Conservation (phyloP, 2,888 invertebrate species). For the Perizoma flavofasciatum region DNA sequence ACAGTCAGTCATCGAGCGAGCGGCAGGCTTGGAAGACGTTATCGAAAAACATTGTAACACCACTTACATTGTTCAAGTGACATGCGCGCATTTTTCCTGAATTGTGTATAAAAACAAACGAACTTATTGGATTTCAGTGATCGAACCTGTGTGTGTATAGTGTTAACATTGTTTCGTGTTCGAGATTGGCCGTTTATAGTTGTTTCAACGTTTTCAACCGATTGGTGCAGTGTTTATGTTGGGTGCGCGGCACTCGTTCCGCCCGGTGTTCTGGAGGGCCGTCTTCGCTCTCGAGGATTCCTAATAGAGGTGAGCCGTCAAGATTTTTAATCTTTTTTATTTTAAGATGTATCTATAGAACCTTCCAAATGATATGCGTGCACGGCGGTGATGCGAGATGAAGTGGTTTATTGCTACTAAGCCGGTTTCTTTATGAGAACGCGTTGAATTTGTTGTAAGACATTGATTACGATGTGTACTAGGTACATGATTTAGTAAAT, state of each 20-base stretch:
- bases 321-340: conserved; percentile 55
- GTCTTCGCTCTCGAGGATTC: conserved; percentile 75
- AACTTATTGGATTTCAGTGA: conserved; percentile 76
- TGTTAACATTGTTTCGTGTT: conserved; percentile 53
- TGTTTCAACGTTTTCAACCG: conserved; percentile 54
- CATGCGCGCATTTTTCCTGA: conserved; percentile 72
- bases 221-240: conserved; percentile 83
- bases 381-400: conserved; percentile 22
- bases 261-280: conserved; percentile 75
- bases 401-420: conserved; percentile 38
- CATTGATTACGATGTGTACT: conserved; percentile 50
- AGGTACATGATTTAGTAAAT: not conserved
- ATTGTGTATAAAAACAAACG: conserved; percentile 75
- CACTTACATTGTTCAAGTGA: conserved; percentile 57
- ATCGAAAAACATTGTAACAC: conserved; percentile 39
- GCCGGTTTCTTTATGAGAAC: conserved; percentile 56
- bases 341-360: conserved; percentile 21
- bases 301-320: conserved; percentile 69
- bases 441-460: conserved; percentile 45
- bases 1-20: conserved; percentile 73
- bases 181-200: conserved; percentile 53
- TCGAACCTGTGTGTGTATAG: conserved; percentile 66
- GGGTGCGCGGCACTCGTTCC: conserved; percentile 72
- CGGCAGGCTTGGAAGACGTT: conserved; percentile 61
- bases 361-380: conserved; percentile 33